Base-by-base conservation (phyloP, 2,113 vertebrate genomes). In the Steatornis caripensis region DNA sequence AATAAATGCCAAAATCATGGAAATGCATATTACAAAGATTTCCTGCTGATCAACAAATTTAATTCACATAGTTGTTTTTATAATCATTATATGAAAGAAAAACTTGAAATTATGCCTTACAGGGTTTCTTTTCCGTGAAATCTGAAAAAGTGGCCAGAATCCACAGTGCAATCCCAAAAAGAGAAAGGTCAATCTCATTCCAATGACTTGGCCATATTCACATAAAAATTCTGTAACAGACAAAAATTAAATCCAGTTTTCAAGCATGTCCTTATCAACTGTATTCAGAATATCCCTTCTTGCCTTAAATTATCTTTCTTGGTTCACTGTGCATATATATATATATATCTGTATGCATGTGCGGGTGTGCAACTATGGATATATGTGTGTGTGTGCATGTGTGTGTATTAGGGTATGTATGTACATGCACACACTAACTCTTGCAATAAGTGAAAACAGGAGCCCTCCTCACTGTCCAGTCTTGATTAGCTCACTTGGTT, bases 301-400 rank as follows among this genome's bases (percentile, higher is more conserved):
- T 69, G 7, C 23, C 30, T 60, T 64, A 54, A 69, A 70, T 84
- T 65, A 5, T 68, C 14, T 79, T 46, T 66, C 41, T 43, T 36
- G 10, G 41, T n/a, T 39, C 32, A 19, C 20, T 49, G 17, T 37
- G 51, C 3, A 24, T 5, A 9, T 37, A 21, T 12, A 43, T 24
- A 17, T 34, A 2, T 34, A 2, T 32, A 4, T 29, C 11, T 22
- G 4, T n/a, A 29, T 15, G 15, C 3, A 2, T 21, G 34, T 18
- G 5, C 10, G 58, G 29, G 10, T 32, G 12, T 60, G 26, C 5
- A 55, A 4, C 16, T 48, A 17, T 12, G 5, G 13, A 15, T 37
- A 21, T 34, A 6, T 27, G 27, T 16, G 4, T 20, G 26, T 61
- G 36, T 61, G 54, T 29, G 15, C 9, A 16, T 41, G 18, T 8